Base-by-base conservation (phyloP, 2,888 invertebrate species). In the Agrotis clavis region DNA sequence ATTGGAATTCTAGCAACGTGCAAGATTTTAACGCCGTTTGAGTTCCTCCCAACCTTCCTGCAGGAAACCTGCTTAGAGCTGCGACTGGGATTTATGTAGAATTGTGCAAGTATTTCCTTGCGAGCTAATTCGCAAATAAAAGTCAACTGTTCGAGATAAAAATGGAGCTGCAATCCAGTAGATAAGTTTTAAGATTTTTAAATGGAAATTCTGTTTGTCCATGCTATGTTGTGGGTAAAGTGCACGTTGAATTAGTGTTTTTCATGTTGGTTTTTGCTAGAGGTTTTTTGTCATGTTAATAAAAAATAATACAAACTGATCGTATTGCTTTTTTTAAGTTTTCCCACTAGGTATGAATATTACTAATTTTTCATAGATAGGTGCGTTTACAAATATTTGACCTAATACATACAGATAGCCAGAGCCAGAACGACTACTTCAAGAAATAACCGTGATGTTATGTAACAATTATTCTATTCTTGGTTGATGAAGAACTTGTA, bases 21-120 rank as follows among this genome's bases (percentile, higher is more conserved):
- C 53, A 60, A 68, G 62, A 83, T 71, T 80, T 83, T 71, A 75
- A 66, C 71, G 59, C 68, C 35, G 11, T 80, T 64, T 75, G 71
- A 57, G 53, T 81, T 61, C 25, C 60, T 60, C 30, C 30, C 41
- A 48, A 35, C 54, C 62, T 62, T 25, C 30, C 63, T 62, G 53
- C 45, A 30, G 53, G 11, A 57, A 71, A 54, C 65, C 59, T 82
- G 82, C 63, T 78, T 78, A 71, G 47, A 81, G 66, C 25, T 30
- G 30, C 65, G 41, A 19, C 59, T 48, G 56, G 19, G 59, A 53
- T 70, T 69, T 76, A 71, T 62, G 47, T 47, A 18, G 56, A 59
- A 71, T 71, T 56, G 63, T 54, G 63, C 51, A 56, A 71, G 62
- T 30, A 71, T 78, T 76, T 68, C 9, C 45, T 53, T 21, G 13